Percentiles rank a stretch among this genome's conserved stretches.
These are phyloP conservation scores for Meteorus sp. DNA, from an alignment of 1,140 invertebrate species.

Conservation along the genomic window DNA sequence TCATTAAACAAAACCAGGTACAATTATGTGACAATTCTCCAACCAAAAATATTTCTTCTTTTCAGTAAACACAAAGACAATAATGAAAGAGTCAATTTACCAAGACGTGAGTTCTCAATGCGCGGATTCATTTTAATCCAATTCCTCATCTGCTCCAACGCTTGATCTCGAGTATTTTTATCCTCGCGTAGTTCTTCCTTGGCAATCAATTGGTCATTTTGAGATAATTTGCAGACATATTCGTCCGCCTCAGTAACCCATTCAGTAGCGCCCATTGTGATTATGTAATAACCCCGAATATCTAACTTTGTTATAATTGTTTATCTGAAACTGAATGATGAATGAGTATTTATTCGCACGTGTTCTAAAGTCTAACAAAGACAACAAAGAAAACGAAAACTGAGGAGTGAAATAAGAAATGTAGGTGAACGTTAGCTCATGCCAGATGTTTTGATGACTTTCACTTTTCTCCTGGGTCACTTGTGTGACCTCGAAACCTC, in stretches of 20 bases:
- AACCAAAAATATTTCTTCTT: too few species aligned
- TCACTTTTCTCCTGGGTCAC: conserved; percentile 7
- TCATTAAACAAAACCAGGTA: too few species aligned
- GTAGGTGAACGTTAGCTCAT: conserved; percentile 4
- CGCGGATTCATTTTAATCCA: conserved; percentile 75
- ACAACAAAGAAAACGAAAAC: background rate
- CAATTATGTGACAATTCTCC: too few species aligned
- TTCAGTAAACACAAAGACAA: background rate
- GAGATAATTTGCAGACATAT: conserved; percentile 64
- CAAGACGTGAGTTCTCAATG: conserved; percentile 70
- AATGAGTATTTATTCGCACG: too few species aligned
- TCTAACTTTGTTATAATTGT: too few species aligned
- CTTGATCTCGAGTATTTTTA: conserved; percentile 66
- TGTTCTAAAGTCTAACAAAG: too few species aligned
- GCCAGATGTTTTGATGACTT: background rate
- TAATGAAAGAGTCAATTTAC: conserved; percentile 48
- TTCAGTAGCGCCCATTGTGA: conserved; percentile 45
- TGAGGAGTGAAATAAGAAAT: conserved; percentile 7
- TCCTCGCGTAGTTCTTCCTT: conserved; percentile 72
- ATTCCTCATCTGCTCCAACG: conserved; percentile 67
- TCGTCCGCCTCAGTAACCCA: conserved; percentile 64
- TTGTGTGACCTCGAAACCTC: conserved; percentile 10
- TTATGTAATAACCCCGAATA: background rate
- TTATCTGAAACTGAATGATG: too few species aligned
- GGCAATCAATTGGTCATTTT: conserved; percentile 66